These are phyloP conservation scores for Balanococcus diminutus DNA, from an alignment of 2,888 invertebrate species.

Conservation along the genomic window DNA sequence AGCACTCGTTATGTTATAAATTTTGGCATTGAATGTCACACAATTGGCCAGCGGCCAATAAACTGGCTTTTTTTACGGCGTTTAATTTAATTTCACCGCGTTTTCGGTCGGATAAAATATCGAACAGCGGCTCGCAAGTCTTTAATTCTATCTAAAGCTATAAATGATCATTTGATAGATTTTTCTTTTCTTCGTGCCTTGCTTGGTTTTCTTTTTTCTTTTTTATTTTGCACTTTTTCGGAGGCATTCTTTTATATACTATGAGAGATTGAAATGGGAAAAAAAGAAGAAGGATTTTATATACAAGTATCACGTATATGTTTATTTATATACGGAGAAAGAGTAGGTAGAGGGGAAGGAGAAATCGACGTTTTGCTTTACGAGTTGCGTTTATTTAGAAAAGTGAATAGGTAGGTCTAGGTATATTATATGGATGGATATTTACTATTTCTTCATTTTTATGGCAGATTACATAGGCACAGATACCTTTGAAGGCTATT, in stretches of 20 bases:
- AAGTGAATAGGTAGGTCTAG: not conserved
- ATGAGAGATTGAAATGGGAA: not conserved
- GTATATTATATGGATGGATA: not conserved
- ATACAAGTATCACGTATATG: not conserved
- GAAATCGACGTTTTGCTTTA: not conserved
- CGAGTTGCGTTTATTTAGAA: not conserved
- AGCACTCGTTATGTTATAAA: conserved; percentile 28
- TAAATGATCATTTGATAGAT: conserved; percentile 22
- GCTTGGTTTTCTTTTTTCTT: not conserved
- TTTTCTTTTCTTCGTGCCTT: not conserved
- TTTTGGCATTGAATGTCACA: conserved; percentile 28
- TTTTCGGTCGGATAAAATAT: not conserved
- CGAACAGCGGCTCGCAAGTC: not conserved
- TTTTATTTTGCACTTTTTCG: not conserved
- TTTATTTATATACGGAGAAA: not conserved
- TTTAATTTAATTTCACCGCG: conserved; percentile 22
- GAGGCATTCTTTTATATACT: too few species aligned
- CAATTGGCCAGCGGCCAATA: conserved; percentile 7
- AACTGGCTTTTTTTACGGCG: conserved; percentile 6
- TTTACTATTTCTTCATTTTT: too few species aligned
- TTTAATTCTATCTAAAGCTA: conserved; percentile 13
- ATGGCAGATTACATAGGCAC: too few species aligned
- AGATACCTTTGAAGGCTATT: too few species aligned
- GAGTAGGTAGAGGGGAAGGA: not conserved
- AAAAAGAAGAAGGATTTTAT: not conserved